Conservation (phyloP, 1,140 invertebrate genomes). For the Hypsibius dujardini region DNA sequence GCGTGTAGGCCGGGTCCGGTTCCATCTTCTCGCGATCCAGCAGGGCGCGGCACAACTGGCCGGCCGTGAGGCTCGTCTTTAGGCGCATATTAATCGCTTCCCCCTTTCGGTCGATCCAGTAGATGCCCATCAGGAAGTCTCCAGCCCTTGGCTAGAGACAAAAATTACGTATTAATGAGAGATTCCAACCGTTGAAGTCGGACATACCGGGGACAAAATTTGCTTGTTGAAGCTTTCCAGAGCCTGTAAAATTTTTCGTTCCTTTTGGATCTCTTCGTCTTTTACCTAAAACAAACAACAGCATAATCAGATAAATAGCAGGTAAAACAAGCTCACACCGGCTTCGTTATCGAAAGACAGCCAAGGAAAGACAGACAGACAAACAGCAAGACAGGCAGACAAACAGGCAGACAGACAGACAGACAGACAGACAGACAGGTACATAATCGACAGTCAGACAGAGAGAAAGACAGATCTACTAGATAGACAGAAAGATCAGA, state of each 20-base stretch:
- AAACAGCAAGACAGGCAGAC: too few species aligned
- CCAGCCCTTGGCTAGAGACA: conserved; percentile 6
- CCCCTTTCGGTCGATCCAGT: conserved; percentile 13
- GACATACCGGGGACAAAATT: neutral
- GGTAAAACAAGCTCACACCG: too few species aligned
- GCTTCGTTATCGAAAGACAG: too few species aligned
- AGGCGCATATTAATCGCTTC: neutral
- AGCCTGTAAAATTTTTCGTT: conserved; percentile 13
- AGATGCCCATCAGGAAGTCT: conserved; percentile 10
- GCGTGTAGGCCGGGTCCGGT: neutral
- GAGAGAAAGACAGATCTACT: too few species aligned
- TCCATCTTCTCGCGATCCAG: neutral
- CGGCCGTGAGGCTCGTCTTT: neutral
- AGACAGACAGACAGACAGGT: too few species aligned
- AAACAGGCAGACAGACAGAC: too few species aligned
- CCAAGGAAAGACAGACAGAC: too few species aligned
- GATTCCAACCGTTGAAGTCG: neutral
- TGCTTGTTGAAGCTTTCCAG: neutral
- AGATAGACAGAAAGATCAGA: too few species aligned
- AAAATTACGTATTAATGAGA: neutral
- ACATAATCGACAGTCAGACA: too few species aligned
- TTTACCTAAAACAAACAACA: too few species aligned
- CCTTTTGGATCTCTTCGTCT: neutral
- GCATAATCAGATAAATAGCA: too few species aligned
- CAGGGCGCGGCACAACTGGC: neutral